Evolutionary conservation across 2,888 invertebrate species (phyloP).

Genomic region (Nasonia oneida): DNA sequence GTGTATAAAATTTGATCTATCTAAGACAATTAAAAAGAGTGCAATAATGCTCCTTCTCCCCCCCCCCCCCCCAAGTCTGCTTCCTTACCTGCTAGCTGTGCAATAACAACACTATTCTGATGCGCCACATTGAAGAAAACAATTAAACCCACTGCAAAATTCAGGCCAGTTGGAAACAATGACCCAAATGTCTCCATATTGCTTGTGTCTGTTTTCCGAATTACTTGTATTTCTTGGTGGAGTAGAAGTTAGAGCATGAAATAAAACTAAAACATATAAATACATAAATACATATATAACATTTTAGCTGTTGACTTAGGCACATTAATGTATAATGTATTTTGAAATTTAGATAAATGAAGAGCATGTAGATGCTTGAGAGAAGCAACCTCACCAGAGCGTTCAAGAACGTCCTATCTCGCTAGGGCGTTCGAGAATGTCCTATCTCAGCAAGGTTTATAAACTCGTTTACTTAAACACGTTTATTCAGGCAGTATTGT

Average conservation of each 20-base stretch:
- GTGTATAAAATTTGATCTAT: no score
- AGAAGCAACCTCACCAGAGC: no score
- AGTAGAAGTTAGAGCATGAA: background rate
- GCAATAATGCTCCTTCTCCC: background rate
- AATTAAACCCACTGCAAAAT: slow-evolving; percentile 8
- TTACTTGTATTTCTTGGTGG: background rate
- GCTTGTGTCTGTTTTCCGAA: background rate
- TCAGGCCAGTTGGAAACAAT: background rate
- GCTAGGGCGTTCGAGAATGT: no score
- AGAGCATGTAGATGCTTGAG: no score
- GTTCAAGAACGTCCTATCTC: no score
- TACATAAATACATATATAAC: background rate
- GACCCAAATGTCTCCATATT: slow-evolving; percentile 7
- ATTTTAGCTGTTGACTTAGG: no score
- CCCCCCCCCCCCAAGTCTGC: background rate
- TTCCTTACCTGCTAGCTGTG: background rate
- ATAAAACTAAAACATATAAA: background rate
- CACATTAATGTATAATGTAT: no score
- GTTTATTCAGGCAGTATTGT: no score
- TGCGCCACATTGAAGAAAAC: background rate
- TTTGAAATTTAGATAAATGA: no score
- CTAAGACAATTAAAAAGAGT: no score
- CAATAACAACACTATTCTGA: background rate
- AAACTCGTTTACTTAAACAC: no score
- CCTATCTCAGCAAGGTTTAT: no score